Conservation (phyloP, 2,797 vertebrate genomes). For the Peromyscus melanophrys region DNA sequence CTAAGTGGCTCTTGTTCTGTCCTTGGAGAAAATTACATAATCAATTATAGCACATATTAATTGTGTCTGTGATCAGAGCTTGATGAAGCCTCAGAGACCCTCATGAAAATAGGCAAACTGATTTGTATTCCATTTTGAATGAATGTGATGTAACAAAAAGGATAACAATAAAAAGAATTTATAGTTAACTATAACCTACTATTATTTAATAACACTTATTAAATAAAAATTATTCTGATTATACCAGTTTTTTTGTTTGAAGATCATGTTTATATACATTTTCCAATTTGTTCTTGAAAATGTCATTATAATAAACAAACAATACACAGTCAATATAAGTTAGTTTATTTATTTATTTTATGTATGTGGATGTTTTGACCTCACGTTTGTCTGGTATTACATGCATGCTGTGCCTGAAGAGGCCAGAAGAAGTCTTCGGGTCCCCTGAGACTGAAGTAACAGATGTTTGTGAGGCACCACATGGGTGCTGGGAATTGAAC, state of each 20-base stretch:
- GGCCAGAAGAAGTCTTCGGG: background rate
- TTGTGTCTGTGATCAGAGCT: background rate
- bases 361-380: background rate
- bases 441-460: background rate
- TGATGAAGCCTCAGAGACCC: background rate
- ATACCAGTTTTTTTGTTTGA: slow-evolving; percentile 7
- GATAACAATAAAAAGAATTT: background rate
- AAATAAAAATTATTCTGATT: slow-evolving; percentile 11
- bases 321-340: background rate
- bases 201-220: background rate
- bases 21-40: slow-evolving; percentile 13
- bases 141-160: background rate
- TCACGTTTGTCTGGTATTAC: background rate
- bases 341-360: background rate
- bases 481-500: background rate
- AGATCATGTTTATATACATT: background rate
- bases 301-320: slow-evolving; percentile 8
- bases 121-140: slow-evolving; percentile 39
- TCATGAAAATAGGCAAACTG: background rate
- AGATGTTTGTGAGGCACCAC: background rate
- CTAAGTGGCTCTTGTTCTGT: background rate
- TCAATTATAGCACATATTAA: background rate
- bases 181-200: slow-evolving; percentile 5
- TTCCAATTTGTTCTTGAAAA: slow-evolving; percentile 36
- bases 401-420: background rate